Base-by-base conservation (phyloP, 2,797 vertebrate genomes). In the Eurystomus glaucurus region DNA sequence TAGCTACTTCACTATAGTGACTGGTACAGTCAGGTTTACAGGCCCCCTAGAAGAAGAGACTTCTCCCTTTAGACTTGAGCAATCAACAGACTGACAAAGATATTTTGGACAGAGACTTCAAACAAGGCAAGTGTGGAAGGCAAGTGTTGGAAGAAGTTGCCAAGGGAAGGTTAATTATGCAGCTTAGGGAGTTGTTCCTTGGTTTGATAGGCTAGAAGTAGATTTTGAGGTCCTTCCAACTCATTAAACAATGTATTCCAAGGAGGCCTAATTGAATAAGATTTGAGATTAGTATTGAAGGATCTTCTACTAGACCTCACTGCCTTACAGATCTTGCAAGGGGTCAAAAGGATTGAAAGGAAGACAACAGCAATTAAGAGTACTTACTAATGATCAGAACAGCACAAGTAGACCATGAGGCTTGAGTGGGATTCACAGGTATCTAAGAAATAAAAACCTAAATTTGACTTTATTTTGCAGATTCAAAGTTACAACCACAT, bases 151-250 rank as follows among this genome's bases (percentile, higher is more conserved):
- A 84, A 95, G 58, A 84, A 58, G 70, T 86, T 92, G 66, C 62
- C 31, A 45, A 88, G 20, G 28, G 55, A 77, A 91, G 28, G 91
- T 93, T 91, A 92, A 95, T 92, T 92, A 69, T 62, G 46, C 28
- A 10, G 46, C 51, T 86, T 79, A 82, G 20, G 51, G 55, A 88
- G 65, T 26, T 90, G 57, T 78, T 93, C 58, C 4, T 55, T 0
- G 61, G 46, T 69, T 91, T 97, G 65, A 86, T 94, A 92, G 70
- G 48, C 50, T 88, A 88, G 70, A 79, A 84, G 72, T 33, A 88
- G 90, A 93, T 84, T 85, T 29, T 84, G 70, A 83, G 79, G 43
- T 61, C 72, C 78, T 97, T 97, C 87, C 82, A 90, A 88, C 39
- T 70, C 83, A 90, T 93, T 88, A 90, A 96, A 46, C 87, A 85